Conservation (phyloP, 1,140 invertebrate genomes). For the Cotesia vestalis region DNA sequence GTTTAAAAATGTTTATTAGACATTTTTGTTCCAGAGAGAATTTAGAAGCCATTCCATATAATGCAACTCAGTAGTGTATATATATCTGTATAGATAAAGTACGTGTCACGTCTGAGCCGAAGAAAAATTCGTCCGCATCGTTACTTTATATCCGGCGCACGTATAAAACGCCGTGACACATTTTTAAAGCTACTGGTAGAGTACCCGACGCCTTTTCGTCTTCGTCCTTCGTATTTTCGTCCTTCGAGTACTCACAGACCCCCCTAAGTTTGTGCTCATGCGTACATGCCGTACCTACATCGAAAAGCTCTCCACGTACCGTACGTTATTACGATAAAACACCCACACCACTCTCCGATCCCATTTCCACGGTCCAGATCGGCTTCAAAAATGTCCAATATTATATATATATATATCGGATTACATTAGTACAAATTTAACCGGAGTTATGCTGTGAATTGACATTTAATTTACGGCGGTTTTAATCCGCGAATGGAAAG, state of each 20-base stretch:
- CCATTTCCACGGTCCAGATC: not conserved
- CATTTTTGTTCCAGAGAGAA: conserved; percentile 7
- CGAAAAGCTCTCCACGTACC: conserved; percentile 21
- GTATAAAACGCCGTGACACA: conserved; percentile 48
- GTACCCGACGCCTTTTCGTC: conserved; percentile 8
- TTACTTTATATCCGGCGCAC: conserved; percentile 37
- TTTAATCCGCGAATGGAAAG: no score
- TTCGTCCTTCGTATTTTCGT: conserved; percentile 15
- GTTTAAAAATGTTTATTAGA: no score
- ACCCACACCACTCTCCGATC: not conserved
- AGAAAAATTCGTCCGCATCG: conserved; percentile 22
- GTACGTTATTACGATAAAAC: conserved; percentile 35
- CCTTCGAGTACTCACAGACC: conserved; percentile 3
- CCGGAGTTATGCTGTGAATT: no score
- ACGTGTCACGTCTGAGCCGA: conserved; percentile 15
- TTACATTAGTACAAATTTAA: no score
- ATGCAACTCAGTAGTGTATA: not conserved
- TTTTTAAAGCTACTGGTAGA: conserved; percentile 41
- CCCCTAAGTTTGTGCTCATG: conserved; percentile 25
- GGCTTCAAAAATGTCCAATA: not conserved
- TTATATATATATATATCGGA: no score
- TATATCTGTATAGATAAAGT: conserved; percentile 13
- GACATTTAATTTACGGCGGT: no score
- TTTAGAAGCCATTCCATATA: conserved; percentile 9
- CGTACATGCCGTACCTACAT: conserved; percentile 28